Evolutionary conservation across 2,888 invertebrate genomes (phyloP), one percentile per base, ranked within the genome.

Genomic region (Sisyra terminalis): DNA sequence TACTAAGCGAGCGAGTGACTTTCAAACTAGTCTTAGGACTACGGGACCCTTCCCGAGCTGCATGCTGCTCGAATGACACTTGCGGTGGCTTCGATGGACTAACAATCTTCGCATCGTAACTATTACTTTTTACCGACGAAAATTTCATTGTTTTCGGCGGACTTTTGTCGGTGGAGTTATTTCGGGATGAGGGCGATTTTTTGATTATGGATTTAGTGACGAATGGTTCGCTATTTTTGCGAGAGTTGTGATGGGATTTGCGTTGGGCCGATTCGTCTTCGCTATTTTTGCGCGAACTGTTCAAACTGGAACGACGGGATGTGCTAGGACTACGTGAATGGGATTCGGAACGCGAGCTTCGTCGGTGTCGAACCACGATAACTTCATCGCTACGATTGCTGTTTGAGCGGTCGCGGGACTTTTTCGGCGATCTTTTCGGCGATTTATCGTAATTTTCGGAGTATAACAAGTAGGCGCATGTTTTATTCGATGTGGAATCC

Each of bases 1-100:
- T 71, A 48, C 72, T 73, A 52, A 72, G 65, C 10, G 73, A 72
- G 39, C 70, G 67, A 45, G 71, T 61, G 4, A 68, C 65, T 53
- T 64, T 67, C 29, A 65, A 61, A 47, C 58, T 66, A 50, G 57
- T 63, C 43, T 67, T 67, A 1, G 61, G 52, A 30, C 31, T 43
- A 10, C 29, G 18, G 1, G 55, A 50, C 1, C 54, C 51, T 2
- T 38, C 29, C 46, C 48, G 48, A 61, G 66, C 49, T 60, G 58
- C 67, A 29, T 67, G 67, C 13, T 67, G 32, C 14, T 41, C 41
- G 13, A 41, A 41, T 3, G 40, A 17, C 5, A 30, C n/a, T 42
- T 34, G 42, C 15, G 42, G 35, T 29, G 34, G 36, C 17, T 38
- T 37, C n/a, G 37, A 34, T 30, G 43, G 43, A 38, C 43, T 43